Conservation (phyloP, 1,140 invertebrate species). For the Drosophila nigromelanica region DNA sequence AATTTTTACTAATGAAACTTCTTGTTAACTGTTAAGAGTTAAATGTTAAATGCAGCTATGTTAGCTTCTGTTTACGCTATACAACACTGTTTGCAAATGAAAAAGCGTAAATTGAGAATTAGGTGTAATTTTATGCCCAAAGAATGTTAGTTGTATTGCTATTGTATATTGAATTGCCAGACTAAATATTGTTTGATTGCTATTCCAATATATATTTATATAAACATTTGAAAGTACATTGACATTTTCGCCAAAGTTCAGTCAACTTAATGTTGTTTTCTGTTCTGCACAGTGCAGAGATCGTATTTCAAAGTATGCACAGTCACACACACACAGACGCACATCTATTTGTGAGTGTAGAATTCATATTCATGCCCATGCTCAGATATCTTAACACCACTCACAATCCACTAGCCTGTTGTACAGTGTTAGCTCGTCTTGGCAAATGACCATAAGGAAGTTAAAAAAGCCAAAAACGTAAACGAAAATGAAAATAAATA, state of each 20-base stretch:
- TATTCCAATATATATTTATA: background rate
- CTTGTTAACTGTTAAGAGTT: too few species aligned
- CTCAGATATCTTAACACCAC: conserved; percentile 7
- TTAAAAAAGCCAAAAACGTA: conserved; percentile 28
- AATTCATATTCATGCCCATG: conserved; percentile 27
- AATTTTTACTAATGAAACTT: too few species aligned
- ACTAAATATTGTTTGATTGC: conserved; percentile 10
- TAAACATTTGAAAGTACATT: conserved; percentile 15
- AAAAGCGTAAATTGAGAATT: background rate
- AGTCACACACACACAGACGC: background rate
- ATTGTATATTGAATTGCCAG: background rate
- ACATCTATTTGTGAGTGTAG: conserved; percentile 11
- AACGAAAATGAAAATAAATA: conserved; percentile 22
- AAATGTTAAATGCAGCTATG: too few species aligned
- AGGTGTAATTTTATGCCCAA: background rate
- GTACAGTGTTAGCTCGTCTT: conserved; percentile 9
- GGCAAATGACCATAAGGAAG: conserved; percentile 63
- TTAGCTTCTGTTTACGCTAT: too few species aligned
- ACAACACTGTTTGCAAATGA: background rate
- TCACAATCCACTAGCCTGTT: conserved; percentile 8
- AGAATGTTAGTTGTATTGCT: background rate
- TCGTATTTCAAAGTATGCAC: conserved; percentile 33
- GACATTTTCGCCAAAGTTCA: conserved; percentile 32
- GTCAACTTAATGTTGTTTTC: conserved; percentile 27
- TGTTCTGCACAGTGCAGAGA: conserved; percentile 21